Evolutionary conservation across 23 tunicate genomes (phyloP), one percentile per base, ranked within the genome.

Genomic region (Pegea sp.): DNA sequence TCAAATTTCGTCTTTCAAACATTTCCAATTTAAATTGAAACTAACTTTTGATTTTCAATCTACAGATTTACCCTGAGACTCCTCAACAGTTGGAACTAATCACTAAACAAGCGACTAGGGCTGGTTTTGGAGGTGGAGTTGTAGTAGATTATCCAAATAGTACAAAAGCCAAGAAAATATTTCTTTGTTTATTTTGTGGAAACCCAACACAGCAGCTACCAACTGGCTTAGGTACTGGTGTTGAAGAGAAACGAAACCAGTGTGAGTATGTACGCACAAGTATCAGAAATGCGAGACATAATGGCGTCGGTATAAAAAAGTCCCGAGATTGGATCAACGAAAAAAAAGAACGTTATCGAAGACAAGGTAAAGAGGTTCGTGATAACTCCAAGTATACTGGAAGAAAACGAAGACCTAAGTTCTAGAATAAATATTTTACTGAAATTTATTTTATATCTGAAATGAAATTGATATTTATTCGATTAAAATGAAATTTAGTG

Each of bases 61-160:
- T 33, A 1, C 55, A 91, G 93, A 30, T 91, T 7, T 91, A 91
- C 48, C 99, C 99, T 7, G 99, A 91, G 34, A 79, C 63, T 58
- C 99, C 99, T 5, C 70, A 72, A 34, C 99, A 91, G 46, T 54
- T 91, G 27, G 99, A 91, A 64, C 50, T 91, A 24, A 79, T 91
- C 11, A 91, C 91, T 33, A 42, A 62, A 19, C 81, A 68, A 27
- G 93, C 99, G 19, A 81, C 87, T 22, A 44, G 86, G 22, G 90
- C 99, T 44, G 99, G 99, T 2, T 91, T 91, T 38, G 68, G 76
- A 49, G 99, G 99, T 24, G 99, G 99, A 8, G 99, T 91, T 26
- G 84, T 91, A 5, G 74, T 91, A 8, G 99, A 91, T 52, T 79
- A 66, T 44, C 99, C 99, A 3, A 68, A 91, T 63, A 79, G 93